Percentiles rank a stretch among this genome's conserved stretches.
Evolutionary conservation across 2,888 invertebrate genomes (phyloP).

Genomic region (Saturnia pavonia): DNA sequence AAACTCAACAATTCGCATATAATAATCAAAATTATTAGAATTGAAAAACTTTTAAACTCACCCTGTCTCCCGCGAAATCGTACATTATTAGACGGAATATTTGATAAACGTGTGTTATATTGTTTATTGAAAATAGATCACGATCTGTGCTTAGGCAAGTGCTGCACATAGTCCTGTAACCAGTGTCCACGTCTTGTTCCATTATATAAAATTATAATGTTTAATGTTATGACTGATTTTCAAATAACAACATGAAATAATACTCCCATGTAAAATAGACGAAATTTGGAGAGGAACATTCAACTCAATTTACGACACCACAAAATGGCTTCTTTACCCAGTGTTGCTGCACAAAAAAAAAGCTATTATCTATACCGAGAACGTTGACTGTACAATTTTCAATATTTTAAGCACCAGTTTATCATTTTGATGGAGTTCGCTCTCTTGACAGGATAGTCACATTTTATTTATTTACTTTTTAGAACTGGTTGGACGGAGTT

Average conservation of each 20-base stretch:
- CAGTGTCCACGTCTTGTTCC: conserved; percentile 71
- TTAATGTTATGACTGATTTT: conserved; percentile 51
- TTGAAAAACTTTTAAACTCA: conserved; percentile 47
- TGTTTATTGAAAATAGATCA: conserved; percentile 59
- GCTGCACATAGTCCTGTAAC: conserved; percentile 58
- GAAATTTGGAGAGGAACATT: conserved; percentile 66
- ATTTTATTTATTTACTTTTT: no score
- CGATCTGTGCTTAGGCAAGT: conserved; percentile 69
- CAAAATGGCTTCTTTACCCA: conserved; percentile 79
- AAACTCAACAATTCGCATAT: background rate
- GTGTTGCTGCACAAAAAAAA: conserved; percentile 46
- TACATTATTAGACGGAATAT: conserved; percentile 68
- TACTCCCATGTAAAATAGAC: conserved; percentile 81
- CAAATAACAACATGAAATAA: conserved; percentile 79
- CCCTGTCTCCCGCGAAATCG: conserved; percentile 69
- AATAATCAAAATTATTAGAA: background rate
- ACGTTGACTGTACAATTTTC: no score
- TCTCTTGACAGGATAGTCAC: no score
- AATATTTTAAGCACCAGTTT: no score
- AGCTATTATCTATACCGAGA: no score
- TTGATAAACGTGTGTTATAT: conserved; percentile 53
- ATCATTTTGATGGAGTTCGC: no score
- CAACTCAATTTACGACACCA: conserved; percentile 71
- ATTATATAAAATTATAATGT: conserved; percentile 44
- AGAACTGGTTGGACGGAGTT: no score